phyloP scores from a whole-genome alignment of 2,888 invertebrate genomes.

The Tenthredo scrophulariae region DNA sequence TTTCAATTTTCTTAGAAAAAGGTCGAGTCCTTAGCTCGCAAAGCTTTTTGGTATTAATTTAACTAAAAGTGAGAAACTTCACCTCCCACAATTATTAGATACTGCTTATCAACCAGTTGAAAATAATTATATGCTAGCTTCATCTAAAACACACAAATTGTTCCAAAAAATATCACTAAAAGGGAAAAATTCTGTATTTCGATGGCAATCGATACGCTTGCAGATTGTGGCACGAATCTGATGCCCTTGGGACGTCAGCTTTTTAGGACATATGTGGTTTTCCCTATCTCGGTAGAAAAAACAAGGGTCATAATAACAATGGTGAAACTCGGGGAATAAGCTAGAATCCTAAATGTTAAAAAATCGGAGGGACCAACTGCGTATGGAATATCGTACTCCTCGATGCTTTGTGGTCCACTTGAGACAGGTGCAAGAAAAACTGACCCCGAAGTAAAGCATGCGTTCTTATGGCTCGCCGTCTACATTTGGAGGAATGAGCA shows the following conservation, averaged over 20 bases:
- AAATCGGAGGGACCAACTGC: neutral
- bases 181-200: neutral
- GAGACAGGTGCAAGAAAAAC: neutral
- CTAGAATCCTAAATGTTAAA: neutral
- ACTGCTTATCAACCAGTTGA: neutral
- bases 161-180: neutral
- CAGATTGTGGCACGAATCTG: neutral
- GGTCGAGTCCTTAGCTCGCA: neutral
- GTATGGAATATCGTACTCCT: neutral
- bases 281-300: neutral
- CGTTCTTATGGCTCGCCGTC: neutral
- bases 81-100: neutral
- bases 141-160: neutral
- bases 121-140: neutral
- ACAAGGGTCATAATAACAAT: neutral
- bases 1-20: neutral
- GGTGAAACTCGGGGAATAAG: neutral
- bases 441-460: neutral
- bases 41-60: neutral
- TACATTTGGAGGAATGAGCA: neutral
- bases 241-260: conserved; percentile 9
- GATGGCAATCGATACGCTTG: neutral
- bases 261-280: neutral
- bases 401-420: neutral
- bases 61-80: neutral